phyloP scores from a whole-genome alignment of 2,888 invertebrate species.

The Druceiella hillmani region DNA sequence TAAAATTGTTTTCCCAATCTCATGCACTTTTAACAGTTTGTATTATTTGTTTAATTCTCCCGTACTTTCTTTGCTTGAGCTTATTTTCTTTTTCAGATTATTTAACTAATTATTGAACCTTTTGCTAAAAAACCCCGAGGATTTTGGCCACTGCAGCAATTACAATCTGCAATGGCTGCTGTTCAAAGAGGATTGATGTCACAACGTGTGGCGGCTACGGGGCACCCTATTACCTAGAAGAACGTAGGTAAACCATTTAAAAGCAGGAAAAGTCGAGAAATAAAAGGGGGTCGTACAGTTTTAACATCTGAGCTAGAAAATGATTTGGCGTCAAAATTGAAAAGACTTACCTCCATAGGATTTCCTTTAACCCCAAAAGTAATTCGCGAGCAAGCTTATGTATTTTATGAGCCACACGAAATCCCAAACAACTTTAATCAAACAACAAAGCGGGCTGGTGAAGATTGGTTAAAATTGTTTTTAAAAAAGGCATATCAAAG shows the following conservation, averaged over 20 bases:
- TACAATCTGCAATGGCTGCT: constrained; percentile 7
- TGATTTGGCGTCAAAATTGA: constrained; percentile 8
- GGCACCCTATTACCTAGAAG: constrained; percentile 9
- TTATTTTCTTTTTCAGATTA: constrained; percentile 2
- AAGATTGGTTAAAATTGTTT: constrained; percentile 9
- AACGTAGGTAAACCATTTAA: constrained; percentile 8
- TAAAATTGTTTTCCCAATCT: too few species aligned
- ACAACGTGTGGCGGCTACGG: constrained; percentile 9
- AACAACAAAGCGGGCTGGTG: constrained; percentile 2
- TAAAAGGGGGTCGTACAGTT: constrained; percentile 5
- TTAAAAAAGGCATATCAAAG: constrained; percentile 17
- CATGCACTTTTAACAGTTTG: too few species aligned
- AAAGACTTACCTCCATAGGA: constrained; percentile 7
- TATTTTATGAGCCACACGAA: constrained; percentile 5
- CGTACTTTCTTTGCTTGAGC: too few species aligned
- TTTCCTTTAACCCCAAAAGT: constrained; percentile 6
- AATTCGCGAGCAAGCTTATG: constrained; percentile 6
- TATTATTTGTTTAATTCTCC: too few species aligned
- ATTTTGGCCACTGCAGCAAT: constrained; percentile 8
- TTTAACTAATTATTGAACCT: constrained; percentile 8
- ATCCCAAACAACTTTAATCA: constrained; percentile 6
- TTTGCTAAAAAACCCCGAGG: constrained; percentile 9
- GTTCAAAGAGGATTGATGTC: constrained; percentile 8
- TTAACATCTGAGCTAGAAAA: constrained; percentile 9
- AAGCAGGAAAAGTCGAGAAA: constrained; percentile 7